Conservation (phyloP, 2,113 vertebrate genomes). For the Calidris pygmaea region DNA sequence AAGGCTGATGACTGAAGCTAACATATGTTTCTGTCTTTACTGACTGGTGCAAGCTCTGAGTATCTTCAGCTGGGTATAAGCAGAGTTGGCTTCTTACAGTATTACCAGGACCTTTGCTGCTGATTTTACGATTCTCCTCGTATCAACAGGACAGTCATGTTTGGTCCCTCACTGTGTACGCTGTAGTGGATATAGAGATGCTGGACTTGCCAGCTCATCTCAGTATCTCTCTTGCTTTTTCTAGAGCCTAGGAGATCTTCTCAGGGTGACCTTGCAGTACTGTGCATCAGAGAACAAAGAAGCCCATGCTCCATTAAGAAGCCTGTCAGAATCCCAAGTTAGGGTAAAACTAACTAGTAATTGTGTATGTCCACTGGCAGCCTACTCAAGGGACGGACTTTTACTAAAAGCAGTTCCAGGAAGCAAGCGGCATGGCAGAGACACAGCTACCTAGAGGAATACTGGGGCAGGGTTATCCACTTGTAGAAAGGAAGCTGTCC, state of each 20-base stretch:
- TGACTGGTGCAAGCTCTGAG: not conserved
- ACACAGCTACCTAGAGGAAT: not conserved
- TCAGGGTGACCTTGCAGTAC: not conserved
- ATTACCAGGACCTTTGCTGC: not conserved
- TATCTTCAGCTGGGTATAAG: not conserved
- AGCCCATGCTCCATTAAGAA: fast-evolving
- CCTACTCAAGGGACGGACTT: not conserved
- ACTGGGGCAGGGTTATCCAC: not conserved
- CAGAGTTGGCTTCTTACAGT: not conserved
- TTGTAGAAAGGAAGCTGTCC: not conserved
- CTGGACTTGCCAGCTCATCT: not conserved
- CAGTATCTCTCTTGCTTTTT: not conserved
- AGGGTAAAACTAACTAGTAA: not conserved
- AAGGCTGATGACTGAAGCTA: not conserved
- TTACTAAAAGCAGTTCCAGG: not conserved
- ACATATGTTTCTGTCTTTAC: not conserved
- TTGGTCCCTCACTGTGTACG: not conserved
- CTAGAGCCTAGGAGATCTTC: not conserved
- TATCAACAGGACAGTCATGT: not conserved
- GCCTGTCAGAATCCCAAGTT: not conserved
- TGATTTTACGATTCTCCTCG: not conserved
- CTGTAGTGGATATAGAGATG: not conserved
- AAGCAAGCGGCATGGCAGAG: not conserved
- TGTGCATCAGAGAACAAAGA: not conserved
- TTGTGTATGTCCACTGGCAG: not conserved